Percentiles rank a stretch among this genome's conserved stretches.
phyloP scores from a whole-genome alignment of 2,888 invertebrate species.

The Neoitamus cyanurus region DNA sequence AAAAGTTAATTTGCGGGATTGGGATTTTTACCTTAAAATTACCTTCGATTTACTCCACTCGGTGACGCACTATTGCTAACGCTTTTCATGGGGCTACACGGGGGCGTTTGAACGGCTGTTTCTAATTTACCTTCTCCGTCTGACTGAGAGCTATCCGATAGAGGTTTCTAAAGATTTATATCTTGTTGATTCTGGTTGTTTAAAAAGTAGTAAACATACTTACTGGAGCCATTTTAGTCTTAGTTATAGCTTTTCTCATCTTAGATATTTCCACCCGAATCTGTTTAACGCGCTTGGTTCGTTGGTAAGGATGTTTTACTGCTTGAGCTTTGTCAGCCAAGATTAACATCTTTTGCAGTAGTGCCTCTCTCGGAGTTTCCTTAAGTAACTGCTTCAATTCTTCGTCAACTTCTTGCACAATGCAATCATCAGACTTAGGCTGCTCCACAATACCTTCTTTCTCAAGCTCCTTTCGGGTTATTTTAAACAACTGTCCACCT shows the following conservation, averaged over 20 bases:
- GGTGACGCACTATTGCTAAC: slow-evolving; percentile 64
- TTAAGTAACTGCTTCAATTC: slow-evolving; percentile 67
- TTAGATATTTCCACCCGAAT: slow-evolving; percentile 71
- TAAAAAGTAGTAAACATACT: slow-evolving; percentile 44
- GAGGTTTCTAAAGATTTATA: slow-evolving; percentile 30
- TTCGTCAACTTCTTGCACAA: slow-evolving; percentile 70
- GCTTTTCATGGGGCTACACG: slow-evolving; percentile 65
- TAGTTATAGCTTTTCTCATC: slow-evolving; percentile 66
- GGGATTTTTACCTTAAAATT: slow-evolving; percentile 36
- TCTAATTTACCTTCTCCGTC: slow-evolving; percentile 60
- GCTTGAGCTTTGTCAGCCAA: slow-evolving; percentile 73
- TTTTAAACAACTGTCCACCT: slow-evolving; percentile 82
- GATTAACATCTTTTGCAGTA: slow-evolving; percentile 69
- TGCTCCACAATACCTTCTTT: slow-evolving; percentile 63
- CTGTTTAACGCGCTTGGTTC: slow-evolving; percentile 71
- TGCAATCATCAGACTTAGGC: slow-evolving; percentile 67
- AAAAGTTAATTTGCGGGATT: not conserved
- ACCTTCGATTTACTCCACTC: slow-evolving; percentile 66
- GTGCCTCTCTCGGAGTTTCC: slow-evolving; percentile 60
- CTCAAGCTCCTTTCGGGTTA: slow-evolving; percentile 78
- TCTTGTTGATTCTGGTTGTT: not conserved
- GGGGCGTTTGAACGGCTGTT: slow-evolving; percentile 62
- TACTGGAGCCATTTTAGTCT: slow-evolving; percentile 60
- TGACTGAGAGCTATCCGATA: slow-evolving; percentile 63
- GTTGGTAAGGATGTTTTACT: slow-evolving; percentile 71